Conservation (phyloP, 2,797 vertebrate species). For the Sarcoramphus papa region DNA sequence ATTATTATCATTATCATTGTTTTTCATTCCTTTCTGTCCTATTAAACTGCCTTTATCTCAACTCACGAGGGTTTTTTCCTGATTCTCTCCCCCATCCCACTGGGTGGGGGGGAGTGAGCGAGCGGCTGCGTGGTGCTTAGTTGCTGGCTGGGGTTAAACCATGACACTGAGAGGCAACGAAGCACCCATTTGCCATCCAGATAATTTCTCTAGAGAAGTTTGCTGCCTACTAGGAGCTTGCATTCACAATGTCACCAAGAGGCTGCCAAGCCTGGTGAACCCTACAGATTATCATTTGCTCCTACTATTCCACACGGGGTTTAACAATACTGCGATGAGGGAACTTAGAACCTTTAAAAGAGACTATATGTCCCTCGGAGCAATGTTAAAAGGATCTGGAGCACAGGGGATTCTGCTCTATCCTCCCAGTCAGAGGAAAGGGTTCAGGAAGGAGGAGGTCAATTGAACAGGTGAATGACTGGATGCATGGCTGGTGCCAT, state of each 20-base stretch:
- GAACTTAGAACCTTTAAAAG: not conserved
- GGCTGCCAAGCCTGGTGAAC: not conserved
- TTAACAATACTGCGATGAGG: not conserved
- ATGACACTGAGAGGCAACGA: no score
- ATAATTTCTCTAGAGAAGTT: not conserved
- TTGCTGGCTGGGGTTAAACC: no score
- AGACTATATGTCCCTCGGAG: not conserved
- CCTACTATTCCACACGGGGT: not conserved
- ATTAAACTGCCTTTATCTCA: no score
- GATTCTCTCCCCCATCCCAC: no score
- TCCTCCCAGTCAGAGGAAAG: not conserved
- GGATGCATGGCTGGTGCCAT: not conserved
- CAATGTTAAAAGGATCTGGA: not conserved
- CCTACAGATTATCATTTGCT: not conserved
- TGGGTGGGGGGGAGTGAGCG: no score
- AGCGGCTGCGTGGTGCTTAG: no score
- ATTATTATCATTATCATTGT: no score
- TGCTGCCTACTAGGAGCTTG: not conserved
- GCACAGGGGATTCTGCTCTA: not conserved
- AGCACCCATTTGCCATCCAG: no score
- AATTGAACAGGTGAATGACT: not conserved
- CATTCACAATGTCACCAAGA: not conserved
- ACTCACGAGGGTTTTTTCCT: no score
- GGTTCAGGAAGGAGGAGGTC: not conserved
- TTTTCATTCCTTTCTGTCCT: no score